These are phyloP conservation scores for Cyrtorhinus lividipennis DNA, from an alignment of 1,140 invertebrate species.

Conservation along the genomic window DNA sequence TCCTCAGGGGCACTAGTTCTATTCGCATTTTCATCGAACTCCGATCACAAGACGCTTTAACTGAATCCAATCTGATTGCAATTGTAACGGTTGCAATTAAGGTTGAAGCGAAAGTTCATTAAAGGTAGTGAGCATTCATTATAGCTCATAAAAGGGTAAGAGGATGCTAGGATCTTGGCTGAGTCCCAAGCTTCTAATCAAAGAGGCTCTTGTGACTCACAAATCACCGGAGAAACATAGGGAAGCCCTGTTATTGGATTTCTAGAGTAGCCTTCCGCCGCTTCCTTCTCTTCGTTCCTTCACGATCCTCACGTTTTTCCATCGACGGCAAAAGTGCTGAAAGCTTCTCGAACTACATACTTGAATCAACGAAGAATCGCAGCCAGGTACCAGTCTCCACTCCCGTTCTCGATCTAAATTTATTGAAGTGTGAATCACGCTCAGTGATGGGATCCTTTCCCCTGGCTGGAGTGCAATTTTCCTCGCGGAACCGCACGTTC, in stretches of 20 bases:
- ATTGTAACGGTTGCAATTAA: too few relatives aligned
- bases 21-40: too few relatives aligned
- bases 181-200: background rate
- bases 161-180: background rate
- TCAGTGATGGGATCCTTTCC: background rate
- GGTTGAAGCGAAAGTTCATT: too few relatives aligned
- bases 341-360: background rate
- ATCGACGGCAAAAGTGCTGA: background rate
- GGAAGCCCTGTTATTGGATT: background rate
- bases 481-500: too few relatives aligned
- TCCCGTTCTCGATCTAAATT: background rate
- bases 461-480: too few relatives aligned
- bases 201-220: background rate
- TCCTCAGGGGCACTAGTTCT: too few relatives aligned
- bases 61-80: too few relatives aligned
- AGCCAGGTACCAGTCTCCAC: background rate
- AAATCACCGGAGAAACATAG: conserved; percentile 4
- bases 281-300: too few relatives aligned
- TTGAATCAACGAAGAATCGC: background rate
- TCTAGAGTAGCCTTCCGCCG: background rate
- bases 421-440: background rate
- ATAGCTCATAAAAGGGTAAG: background rate
- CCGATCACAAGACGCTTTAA: too few relatives aligned
- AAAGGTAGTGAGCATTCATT: background rate
- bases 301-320: background rate